Evolutionary conservation across 2,888 invertebrate genomes (phyloP).

Genomic region (Acronicta psi): DNA sequence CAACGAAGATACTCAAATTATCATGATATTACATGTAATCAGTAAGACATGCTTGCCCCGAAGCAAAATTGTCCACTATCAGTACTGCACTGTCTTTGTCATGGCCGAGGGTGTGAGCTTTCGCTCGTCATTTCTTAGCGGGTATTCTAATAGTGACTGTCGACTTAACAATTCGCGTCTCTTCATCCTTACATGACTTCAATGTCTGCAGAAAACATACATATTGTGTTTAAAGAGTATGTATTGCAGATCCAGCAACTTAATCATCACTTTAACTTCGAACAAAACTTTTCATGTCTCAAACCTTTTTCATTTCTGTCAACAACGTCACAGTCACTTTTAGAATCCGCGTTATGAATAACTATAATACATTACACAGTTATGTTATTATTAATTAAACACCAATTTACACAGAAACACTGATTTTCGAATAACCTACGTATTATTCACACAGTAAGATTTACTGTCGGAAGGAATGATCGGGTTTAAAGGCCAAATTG

Average conservation of each 20-base stretch:
- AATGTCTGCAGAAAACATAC: conserved; percentile 20
- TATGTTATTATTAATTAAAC: conserved; percentile 46
- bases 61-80: conserved; percentile 32
- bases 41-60: conserved; percentile 42
- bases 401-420: conserved; percentile 51
- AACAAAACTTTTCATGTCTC: conserved; percentile 18
- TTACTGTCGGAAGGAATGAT: conserved; percentile 36
- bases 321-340: conserved; percentile 25
- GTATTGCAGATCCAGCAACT: conserved; percentile 22
- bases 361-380: conserved; percentile 31
- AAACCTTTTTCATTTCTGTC: not conserved
- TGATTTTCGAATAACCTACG: conserved; percentile 32
- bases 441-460: conserved; percentile 27
- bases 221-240: conserved; percentile 21
- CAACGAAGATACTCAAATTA: conserved; percentile 58
- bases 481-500: conserved; percentile 28
- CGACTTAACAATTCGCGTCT: conserved; percentile 24
- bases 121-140: conserved; percentile 31
- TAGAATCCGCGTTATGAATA: conserved; percentile 18
- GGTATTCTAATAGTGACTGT: conserved; percentile 25
- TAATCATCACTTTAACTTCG: conserved; percentile 7
- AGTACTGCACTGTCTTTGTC: conserved; percentile 22
- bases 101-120: conserved; percentile 37
- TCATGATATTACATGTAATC: conserved; percentile 37
- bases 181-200: conserved; percentile 1